Conservation (phyloP, 2,888 invertebrate species). For the Drosophila diplacantha region DNA sequence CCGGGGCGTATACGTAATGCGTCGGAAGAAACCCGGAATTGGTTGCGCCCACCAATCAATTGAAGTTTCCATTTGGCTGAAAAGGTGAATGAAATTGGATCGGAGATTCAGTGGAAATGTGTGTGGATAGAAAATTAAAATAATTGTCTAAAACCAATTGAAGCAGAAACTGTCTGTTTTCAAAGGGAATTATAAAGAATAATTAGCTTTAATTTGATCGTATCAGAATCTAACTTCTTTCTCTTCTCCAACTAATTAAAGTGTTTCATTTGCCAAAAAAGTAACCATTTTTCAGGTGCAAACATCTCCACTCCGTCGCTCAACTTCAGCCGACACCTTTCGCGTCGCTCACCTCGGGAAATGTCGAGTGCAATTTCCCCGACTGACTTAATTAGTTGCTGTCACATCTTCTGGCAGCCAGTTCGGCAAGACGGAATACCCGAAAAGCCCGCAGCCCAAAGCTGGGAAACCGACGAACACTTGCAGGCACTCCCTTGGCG, state of each 20-base stretch:
- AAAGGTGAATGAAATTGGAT: slow-evolving; percentile 5
- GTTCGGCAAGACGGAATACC: slow-evolving; percentile 20
- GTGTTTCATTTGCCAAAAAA: slow-evolving; percentile 1
- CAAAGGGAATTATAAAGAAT: no score
- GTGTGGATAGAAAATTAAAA: no score
- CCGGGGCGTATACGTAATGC: slow-evolving; percentile 32
- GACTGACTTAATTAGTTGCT: slow-evolving; percentile 47
- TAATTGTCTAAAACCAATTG: background rate
- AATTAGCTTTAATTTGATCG: no score
- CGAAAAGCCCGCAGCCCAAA: slow-evolving; percentile 18
- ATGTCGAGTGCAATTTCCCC: slow-evolving; percentile 30
- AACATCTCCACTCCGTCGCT: slow-evolving; percentile 4
- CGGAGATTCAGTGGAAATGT: background rate
- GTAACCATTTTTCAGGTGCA: background rate
- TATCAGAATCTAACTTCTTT: background rate
- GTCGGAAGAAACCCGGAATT: slow-evolving; percentile 16
- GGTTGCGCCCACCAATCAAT: slow-evolving; percentile 10
- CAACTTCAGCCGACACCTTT: slow-evolving; percentile 18
- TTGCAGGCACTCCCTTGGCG: slow-evolving; percentile 41
- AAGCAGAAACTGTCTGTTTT: no score
- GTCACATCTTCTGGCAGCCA: slow-evolving; percentile 37
- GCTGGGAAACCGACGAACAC: slow-evolving; percentile 23
- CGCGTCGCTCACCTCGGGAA: slow-evolving; percentile 26
- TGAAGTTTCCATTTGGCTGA: slow-evolving; percentile 1
- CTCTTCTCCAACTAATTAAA: background rate